These are phyloP conservation scores for Artibeus lituratus DNA, from an alignment of 2,797 vertebrate species.

Conservation along the genomic window DNA sequence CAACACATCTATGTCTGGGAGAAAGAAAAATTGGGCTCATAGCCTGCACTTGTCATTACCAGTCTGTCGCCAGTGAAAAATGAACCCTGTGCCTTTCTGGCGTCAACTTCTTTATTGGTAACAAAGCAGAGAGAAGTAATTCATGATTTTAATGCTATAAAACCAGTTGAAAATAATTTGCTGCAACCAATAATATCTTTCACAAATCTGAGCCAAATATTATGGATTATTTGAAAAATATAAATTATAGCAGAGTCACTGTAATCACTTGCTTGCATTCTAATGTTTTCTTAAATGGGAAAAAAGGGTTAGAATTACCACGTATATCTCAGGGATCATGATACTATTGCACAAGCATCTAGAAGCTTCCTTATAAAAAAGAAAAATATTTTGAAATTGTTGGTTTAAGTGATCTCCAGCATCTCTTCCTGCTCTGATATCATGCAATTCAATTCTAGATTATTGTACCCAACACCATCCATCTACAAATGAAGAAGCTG, in stretches of 20 bases:
- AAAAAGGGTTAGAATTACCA: background rate
- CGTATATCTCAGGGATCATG: background rate
- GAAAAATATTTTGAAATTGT: background rate
- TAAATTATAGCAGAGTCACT: background rate
- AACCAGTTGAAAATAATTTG: background rate
- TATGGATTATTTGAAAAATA: background rate
- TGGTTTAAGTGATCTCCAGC: background rate
- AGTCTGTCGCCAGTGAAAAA: background rate
- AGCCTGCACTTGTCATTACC: background rate
- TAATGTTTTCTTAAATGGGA: background rate
- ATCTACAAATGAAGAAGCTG: background rate
- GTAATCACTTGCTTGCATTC: background rate
- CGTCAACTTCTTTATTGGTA: background rate
- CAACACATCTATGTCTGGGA: background rate
- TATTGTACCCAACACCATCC: too few relatives aligned
- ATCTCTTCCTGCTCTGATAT: background rate
- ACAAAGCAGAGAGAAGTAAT: background rate
- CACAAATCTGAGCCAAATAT: background rate
- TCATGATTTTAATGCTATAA: background rate
- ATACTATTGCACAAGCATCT: background rate
- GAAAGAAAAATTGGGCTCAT: background rate
- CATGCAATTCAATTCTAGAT: background rate
- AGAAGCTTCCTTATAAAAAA: background rate
- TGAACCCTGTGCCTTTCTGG: background rate
- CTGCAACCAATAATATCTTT: background rate